A percentile compares a stretch with the other conserved stretches of the same genome.
Conservation (phyloP, 1,140 invertebrate genomes). For the Drosophila lini region DNA sequence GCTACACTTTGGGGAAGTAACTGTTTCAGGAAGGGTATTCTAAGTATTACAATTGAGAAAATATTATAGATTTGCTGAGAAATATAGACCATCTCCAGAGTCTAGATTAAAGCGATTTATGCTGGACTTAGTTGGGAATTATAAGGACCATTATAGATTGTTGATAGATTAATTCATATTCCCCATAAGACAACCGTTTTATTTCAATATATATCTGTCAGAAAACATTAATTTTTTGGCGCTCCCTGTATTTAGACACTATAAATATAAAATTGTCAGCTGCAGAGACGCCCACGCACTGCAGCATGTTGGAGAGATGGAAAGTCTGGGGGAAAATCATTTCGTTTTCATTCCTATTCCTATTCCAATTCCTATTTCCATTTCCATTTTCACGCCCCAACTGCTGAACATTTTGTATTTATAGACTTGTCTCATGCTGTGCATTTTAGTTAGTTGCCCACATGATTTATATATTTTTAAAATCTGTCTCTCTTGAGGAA, state of each 20-base stretch:
- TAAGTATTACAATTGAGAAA: background rate
- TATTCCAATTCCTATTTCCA: constrained; percentile 29
- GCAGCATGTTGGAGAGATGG: constrained; percentile 54
- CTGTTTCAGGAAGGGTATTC: background rate
- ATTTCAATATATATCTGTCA: constrained; percentile 4
- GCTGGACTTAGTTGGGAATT: background rate
- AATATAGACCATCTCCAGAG: no score
- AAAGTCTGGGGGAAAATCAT: constrained; percentile 47
- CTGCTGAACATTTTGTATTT: constrained; percentile 57
- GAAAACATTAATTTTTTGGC: background rate
- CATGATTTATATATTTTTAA: constrained; percentile 84
- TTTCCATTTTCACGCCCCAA: constrained; percentile 72
- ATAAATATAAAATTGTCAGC: constrained; percentile 80
- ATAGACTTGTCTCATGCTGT: constrained; percentile 84
- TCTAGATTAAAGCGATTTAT: background rate
- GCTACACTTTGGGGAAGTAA: background rate
- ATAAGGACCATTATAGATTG: background rate
- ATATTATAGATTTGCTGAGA: background rate
- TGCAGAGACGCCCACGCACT: constrained; percentile 75
- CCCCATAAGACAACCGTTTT: background rate
- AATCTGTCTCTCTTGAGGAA: constrained; percentile 50
- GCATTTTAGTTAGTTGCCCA: constrained; percentile 76
- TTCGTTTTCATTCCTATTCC: constrained; percentile 40
- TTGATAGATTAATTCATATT: background rate
- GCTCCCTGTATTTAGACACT: constrained; percentile 25